These are phyloP conservation scores for Marmota monax DNA, from an alignment of 2,113 vertebrate genomes.

Conservation along the genomic window DNA sequence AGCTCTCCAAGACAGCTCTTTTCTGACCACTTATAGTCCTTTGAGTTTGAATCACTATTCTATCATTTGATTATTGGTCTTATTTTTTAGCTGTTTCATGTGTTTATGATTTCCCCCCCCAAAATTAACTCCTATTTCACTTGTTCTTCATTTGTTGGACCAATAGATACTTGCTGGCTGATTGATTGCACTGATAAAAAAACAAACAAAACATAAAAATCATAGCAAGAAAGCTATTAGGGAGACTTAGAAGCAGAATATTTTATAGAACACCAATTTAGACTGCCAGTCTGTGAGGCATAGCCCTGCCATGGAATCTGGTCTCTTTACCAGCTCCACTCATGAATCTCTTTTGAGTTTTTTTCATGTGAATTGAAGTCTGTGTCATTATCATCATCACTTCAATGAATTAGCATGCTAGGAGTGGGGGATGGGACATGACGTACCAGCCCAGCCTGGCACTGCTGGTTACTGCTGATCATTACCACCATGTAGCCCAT, in stretches of 20 bases:
- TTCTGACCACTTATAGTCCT: slow-evolving; percentile 60
- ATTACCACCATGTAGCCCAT: slow-evolving; percentile 65
- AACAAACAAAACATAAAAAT: slow-evolving; percentile 42
- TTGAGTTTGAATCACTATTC: slow-evolving; percentile 54
- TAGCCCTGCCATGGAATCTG: slow-evolving; percentile 1
- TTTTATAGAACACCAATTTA: slow-evolving; percentile 22
- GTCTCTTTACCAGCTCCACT: slow-evolving; percentile 24
- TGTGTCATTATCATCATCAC: slow-evolving; percentile 60
- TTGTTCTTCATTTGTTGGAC: slow-evolving; percentile 63
- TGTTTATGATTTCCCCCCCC: slow-evolving; percentile 61
- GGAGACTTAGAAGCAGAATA: slow-evolving; percentile 55
- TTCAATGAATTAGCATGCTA: slow-evolving; percentile 65
- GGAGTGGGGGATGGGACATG: slow-evolving; percentile 66
- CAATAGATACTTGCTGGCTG: slow-evolving; percentile 52
- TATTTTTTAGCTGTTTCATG: slow-evolving; percentile 65
- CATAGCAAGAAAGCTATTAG: slow-evolving; percentile 50
- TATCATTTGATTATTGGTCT: slow-evolving; percentile 61
- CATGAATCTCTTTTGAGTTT: slow-evolving; percentile 62
- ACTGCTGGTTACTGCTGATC: slow-evolving; percentile 73
- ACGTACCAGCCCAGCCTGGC: slow-evolving; percentile 71
- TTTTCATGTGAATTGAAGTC: slow-evolving; percentile 52
- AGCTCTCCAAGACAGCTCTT: slow-evolving; percentile 69
- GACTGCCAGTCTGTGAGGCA: not conserved
- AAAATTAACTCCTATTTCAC: slow-evolving; percentile 71
- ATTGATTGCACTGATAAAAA: slow-evolving; percentile 54